A percentile compares a stretch with the other conserved stretches of the same genome.
phyloP scores from a whole-genome alignment of 2,797 vertebrate species.

The Cryptoprocta ferox region DNA sequence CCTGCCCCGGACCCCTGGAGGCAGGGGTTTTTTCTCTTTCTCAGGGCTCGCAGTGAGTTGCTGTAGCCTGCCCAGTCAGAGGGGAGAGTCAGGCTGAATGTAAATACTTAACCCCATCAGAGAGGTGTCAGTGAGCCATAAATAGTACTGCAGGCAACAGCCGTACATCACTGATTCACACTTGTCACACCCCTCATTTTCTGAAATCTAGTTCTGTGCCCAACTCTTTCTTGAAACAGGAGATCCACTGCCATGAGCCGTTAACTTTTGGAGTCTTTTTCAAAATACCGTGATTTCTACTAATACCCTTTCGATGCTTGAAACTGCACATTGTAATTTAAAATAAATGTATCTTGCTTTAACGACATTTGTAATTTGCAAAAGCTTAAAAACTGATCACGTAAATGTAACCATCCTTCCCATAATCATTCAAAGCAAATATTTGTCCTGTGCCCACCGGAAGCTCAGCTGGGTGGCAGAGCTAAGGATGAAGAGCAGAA shows the following conservation, averaged over 20 bases:
- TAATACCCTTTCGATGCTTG: neutral
- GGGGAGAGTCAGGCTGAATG: neutral
- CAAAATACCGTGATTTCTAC: neutral
- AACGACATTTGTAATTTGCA: constrained; percentile 32
- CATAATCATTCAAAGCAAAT: neutral
- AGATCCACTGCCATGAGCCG: neutral
- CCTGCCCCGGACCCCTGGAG: neutral
- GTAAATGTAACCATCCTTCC: constrained; percentile 14
- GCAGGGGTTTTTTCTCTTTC: constrained; percentile 27
- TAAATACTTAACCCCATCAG: constrained; percentile 69
- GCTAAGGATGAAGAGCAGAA: neutral
- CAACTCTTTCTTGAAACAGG: constrained; percentile 21
- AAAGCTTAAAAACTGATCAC: constrained; percentile 30
- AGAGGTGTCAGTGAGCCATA: constrained; percentile 24
- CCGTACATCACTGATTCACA: neutral
- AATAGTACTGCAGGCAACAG: constrained; percentile 46
- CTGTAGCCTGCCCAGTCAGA: constrained; percentile 29
- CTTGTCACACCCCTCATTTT: neutral
- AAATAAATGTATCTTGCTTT: constrained; percentile 43
- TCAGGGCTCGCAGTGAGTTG: neutral
- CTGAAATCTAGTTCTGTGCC: constrained; percentile 30
- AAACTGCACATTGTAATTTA: neutral
- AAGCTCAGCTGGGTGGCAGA: neutral
- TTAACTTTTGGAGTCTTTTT: constrained; percentile 25
- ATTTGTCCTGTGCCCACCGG: neutral